Conservation (phyloP, 2,888 invertebrate species). For the Blastobasis adustella region DNA sequence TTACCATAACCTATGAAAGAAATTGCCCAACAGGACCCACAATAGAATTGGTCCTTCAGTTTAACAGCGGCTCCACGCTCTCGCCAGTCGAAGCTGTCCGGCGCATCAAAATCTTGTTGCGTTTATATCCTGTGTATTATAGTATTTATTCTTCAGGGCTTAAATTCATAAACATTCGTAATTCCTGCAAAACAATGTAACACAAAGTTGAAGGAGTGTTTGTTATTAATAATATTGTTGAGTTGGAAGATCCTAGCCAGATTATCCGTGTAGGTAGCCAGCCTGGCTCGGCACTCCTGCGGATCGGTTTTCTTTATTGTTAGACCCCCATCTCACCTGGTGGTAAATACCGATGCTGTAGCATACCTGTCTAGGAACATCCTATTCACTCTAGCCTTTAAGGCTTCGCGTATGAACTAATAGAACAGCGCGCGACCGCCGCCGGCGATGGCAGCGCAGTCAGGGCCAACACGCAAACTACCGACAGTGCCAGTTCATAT, state of each 20-base stretch:
- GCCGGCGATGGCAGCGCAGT: too few relatives aligned
- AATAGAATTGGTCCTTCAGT: background rate
- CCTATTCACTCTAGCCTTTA: too few relatives aligned
- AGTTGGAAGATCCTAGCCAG: background rate
- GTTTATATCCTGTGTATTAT: background rate
- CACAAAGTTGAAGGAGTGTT: background rate
- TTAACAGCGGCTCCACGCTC: background rate
- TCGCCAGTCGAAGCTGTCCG: background rate
- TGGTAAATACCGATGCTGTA: too few relatives aligned
- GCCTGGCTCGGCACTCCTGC: background rate
- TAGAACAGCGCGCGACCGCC: too few relatives aligned
- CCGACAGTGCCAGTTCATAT: background rate
- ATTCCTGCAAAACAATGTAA: background rate
- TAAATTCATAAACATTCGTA: background rate
- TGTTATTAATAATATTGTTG: background rate
- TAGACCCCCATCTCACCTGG: too few relatives aligned
- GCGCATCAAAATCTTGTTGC: background rate
- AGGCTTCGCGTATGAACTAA: too few relatives aligned
- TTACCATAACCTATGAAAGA: background rate
- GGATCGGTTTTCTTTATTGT: too few relatives aligned
- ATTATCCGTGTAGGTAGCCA: background rate
- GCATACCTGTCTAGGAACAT: too few relatives aligned
- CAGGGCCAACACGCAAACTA: too few relatives aligned
- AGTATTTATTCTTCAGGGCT: background rate
- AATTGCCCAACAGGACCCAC: slow-evolving; percentile 2